Base-by-base conservation (phyloP, 2,113 vertebrate genomes). In the Eulacestoma nigropectus region DNA sequence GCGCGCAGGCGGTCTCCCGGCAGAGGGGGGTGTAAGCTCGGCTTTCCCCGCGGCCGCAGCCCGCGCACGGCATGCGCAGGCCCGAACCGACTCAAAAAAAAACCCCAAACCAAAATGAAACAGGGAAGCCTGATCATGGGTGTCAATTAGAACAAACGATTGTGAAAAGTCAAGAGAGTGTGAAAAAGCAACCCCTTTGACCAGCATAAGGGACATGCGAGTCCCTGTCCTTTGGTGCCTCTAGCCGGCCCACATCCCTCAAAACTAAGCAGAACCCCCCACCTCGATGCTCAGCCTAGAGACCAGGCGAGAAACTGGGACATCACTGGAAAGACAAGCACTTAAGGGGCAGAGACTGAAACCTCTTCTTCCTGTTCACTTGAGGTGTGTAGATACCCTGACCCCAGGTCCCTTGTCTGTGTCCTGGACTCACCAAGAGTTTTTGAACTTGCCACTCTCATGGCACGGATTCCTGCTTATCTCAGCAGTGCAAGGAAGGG, bases 51-150 rank as follows among this genome's bases (percentile, higher is more conserved):
- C 64, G 10, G 80, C 69, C 11, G 21, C 57, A 47, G 59, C 10
- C 30, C 21, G 26, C 21, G 16, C 62, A 17, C 22, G 8, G 52
- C 35, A 4, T 32, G 10, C 4, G 9, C 62, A 8, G 27, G 7
- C 6, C 21, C 7, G 11, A 60, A 44, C 27, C 7, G 46, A 3
- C 46, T 37, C 53, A 10, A 13, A 50, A 64, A 21, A n/a, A 5
- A n/a, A n/a, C 1, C 1, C 37, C 30, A 29, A 70, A 55, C 7
- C 19, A 0, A 12, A 16, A 4, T 20, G 44, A 26, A 25, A 1
- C 4, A 15, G 25, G 18, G n/a, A n/a, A 55, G 27, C 57, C 17
- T 7, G 16, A 13, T 33, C 16, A 4, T n/a, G 14, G 1, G 5
- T 4, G 49, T 15, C 44, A 9, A 8, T 1, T 16, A 33, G 39